These are phyloP conservation scores for Sterna hirundo DNA, from an alignment of 2,113 vertebrate species.

Conservation along the genomic window DNA sequence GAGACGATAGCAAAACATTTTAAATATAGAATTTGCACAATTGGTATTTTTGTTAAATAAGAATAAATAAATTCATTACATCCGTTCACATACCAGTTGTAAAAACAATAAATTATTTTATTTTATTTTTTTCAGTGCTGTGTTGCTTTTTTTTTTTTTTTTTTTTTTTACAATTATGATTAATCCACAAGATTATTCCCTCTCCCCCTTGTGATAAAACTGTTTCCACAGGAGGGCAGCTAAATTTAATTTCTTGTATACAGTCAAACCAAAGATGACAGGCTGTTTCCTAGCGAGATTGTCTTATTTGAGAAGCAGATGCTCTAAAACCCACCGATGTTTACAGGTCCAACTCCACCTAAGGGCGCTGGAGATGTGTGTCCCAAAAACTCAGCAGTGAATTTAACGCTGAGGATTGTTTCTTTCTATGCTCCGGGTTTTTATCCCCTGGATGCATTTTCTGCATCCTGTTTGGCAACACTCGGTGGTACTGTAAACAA, in stretches of 20 bases:
- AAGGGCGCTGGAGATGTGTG: neutral
- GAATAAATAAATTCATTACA: constrained; percentile 98
- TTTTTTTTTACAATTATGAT: constrained; percentile 67
- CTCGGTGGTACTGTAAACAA: constrained; percentile 3
- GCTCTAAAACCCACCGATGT: neutral
- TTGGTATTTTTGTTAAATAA: constrained; percentile 92
- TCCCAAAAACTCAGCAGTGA: neutral
- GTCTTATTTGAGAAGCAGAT: neutral
- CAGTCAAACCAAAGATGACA: neutral
- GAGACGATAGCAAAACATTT: constrained; percentile 73
- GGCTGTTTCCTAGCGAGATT: neutral
- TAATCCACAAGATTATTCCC: constrained; percentile 59
- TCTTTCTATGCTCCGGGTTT: neutral
- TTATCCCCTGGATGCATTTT: neutral
- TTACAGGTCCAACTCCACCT: neutral
- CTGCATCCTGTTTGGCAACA: neutral
- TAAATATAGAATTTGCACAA: constrained; percentile 83
- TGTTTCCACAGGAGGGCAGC: constrained; percentile 76
- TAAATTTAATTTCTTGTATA: neutral
- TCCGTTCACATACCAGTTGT: constrained; percentile 92
- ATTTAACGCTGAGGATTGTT: neutral
- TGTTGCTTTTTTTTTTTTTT: constrained; percentile 84
- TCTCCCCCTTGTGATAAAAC: constrained; percentile 71
- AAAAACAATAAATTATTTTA: constrained; percentile 99
- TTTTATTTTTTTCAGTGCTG: constrained; percentile 94